Base-by-base conservation (phyloP, 2,888 invertebrate species). In the Acronicta leporina region DNA sequence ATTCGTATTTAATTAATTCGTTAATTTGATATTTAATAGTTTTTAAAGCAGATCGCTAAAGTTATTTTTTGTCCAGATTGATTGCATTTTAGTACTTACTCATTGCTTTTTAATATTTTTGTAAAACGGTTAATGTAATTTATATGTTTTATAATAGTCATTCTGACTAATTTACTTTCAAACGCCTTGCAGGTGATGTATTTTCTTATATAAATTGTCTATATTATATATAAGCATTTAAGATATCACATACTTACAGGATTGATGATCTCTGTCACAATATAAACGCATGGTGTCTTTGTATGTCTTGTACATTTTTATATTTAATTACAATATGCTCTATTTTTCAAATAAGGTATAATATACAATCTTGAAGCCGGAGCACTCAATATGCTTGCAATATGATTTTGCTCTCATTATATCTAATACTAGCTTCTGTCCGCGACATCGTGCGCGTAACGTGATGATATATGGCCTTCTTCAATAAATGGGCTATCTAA, bases 1-100 rank as follows among this genome's bases (percentile, higher is more conserved):
- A 27, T 33, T 33, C 1, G 30, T 4, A 33, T 33, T n/a, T n/a
- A n/a, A n/a, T n/a, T n/a, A n/a, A n/a, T n/a, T n/a, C 30, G 20
- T 30, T 9, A 30, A 30, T 30, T 30, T 30, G 6, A 27, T 27
- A 7, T 5, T 27, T 7, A 7, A 27, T 20, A 20, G 4, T 3
- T 4, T 3, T 20, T 20, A 20, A 20, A 20, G n/a, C 20, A 20
- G 20, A 20, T 20, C 20, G n/a, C n/a, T n/a, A n/a, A n/a, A 20
- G 20, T 20, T 20, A 20, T 27, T 33, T 54, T 54, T 51, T 25
- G 14, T 11, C 0, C 33, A 15, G 42, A 55, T 47, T 38, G 15
- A 67, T 35, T 46, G 56, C 51, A 63, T 70, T 70, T 70, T 27
- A 43, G 53, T 11, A 6, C 9, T 46, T 15, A n/a, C 5, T 2